These are phyloP conservation scores for Baccha elongata DNA, from an alignment of 2,888 invertebrate genomes.

Conservation along the genomic window DNA sequence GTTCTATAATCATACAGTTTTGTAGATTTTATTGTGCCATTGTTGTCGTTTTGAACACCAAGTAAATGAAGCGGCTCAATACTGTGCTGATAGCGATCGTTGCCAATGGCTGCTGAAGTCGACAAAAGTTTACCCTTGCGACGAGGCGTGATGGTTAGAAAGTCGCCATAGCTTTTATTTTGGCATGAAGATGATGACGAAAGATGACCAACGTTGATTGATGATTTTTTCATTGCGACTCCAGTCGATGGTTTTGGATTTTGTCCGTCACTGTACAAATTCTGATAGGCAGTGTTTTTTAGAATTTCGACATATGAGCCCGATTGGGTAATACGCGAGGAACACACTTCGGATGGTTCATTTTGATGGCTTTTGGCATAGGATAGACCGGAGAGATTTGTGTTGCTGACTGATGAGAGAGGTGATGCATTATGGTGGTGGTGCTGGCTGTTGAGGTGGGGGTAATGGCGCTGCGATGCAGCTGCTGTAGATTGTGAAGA, in stretches of 20 bases:
- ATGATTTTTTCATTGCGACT: constrained; percentile 37
- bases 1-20: constrained; percentile 78
- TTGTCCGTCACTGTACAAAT: constrained; percentile 45
- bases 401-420: constrained; percentile 76
- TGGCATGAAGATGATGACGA: constrained; percentile 74
- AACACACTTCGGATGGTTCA: constrained; percentile 75
- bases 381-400: constrained; percentile 80
- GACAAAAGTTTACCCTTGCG: constrained; percentile 77
- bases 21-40: constrained; percentile 71
- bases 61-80: constrained; percentile 78
- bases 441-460: constrained; percentile 65
- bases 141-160: constrained; percentile 79
- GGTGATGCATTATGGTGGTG: constrained; percentile 78
- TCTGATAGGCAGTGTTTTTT: constrained; percentile 74
- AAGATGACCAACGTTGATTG: constrained; percentile 25
- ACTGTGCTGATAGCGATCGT: constrained; percentile 77
- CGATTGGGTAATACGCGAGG: constrained; percentile 78
- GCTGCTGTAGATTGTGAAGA: constrained; percentile 75
- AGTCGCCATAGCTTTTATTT: constrained; percentile 80
- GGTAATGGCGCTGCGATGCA: constrained; percentile 71
- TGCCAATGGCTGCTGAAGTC: constrained; percentile 56
- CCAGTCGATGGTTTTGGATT: constrained; percentile 9
- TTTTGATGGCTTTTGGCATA: constrained; percentile 77
- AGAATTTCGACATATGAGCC: constrained; percentile 80
- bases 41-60: constrained; percentile 76